A percentile compares a stretch with the other conserved stretches of the same genome.
Conservation (phyloP, 2,797 vertebrate genomes). For the Coilia nasus region DNA sequence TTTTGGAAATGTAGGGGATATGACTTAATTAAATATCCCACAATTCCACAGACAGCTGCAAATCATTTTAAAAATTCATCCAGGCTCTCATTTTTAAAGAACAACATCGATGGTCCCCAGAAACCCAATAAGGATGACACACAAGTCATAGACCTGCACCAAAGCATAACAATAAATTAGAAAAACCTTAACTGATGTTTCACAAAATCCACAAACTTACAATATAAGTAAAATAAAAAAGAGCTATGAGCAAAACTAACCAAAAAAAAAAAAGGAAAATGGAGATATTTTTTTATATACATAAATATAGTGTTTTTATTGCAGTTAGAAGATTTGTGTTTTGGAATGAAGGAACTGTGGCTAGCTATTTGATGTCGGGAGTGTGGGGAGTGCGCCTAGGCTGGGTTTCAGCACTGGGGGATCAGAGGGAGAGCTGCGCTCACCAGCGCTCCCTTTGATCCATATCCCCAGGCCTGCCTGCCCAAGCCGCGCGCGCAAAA, state of each 20-base stretch:
- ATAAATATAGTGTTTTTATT: conserved; percentile 35
- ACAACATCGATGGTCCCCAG: neutral
- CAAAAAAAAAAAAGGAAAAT: conserved; percentile 15
- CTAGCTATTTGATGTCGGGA: conserved; percentile 80
- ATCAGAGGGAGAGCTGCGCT: conserved; percentile 89
- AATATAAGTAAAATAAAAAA: conserved; percentile 45
- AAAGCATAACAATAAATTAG: neutral
- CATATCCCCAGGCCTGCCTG: conserved; percentile 97
- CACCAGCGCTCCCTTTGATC: conserved; percentile 93
- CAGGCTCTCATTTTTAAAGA: neutral
- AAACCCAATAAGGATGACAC: neutral
- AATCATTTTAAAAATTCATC: conserved; percentile 16
- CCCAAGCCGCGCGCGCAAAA: conserved; percentile 75
- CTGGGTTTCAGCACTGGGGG: conserved; percentile 80
- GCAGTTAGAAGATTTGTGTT: conserved; percentile 67
- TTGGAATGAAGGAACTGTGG: conserved; percentile 71
- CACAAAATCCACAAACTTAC: conserved; percentile 32
- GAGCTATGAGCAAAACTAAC: neutral
- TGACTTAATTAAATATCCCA: neutral
- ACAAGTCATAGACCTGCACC: neutral
- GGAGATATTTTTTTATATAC: conserved; percentile 39
- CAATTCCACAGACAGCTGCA: neutral
- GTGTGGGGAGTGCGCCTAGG: conserved; percentile 73
- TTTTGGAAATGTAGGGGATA: conserved; percentile 1
- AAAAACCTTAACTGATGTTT: conserved; percentile 15